Conservation (phyloP, 2,113 vertebrate species). For the Camelus dromedarius region DNA sequence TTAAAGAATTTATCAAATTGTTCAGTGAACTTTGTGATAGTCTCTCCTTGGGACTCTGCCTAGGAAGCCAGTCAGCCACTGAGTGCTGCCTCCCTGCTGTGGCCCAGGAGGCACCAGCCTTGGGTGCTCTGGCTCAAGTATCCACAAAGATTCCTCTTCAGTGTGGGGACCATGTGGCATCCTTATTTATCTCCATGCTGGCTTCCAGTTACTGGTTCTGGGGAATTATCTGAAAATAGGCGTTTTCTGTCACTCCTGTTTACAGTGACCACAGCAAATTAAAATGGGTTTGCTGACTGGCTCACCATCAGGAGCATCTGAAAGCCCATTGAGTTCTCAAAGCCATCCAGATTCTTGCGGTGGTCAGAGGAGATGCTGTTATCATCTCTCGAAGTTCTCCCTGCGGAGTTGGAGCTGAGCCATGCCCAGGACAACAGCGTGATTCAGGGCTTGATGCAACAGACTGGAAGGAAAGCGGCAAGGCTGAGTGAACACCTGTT, state of each 20-base stretch:
- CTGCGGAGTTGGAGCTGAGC: background rate
- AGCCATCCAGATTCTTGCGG: background rate
- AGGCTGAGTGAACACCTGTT: background rate
- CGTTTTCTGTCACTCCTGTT: conserved; percentile 11
- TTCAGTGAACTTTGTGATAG: background rate
- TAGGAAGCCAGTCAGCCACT: background rate
- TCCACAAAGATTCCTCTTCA: background rate
- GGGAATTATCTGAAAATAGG: conserved; percentile 11
- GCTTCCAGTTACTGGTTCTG: background rate
- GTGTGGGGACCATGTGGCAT: background rate
- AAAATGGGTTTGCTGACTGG: background rate
- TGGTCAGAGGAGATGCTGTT: background rate
- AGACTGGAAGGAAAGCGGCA: background rate
- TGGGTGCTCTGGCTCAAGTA: background rate
- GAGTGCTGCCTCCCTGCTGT: background rate
- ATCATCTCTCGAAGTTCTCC: background rate
- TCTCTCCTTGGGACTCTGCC: background rate
- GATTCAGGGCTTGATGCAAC: background rate
- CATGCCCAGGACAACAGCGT: background rate
- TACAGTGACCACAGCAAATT: background rate
- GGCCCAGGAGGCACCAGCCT: background rate
- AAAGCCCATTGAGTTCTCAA: background rate
- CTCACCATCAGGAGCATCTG: background rate
- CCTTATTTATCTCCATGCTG: background rate
- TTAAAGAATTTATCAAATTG: background rate